These are phyloP conservation scores for Tragelaphus eurycerus DNA, from an alignment of 2,797 vertebrate genomes.

Conservation along the genomic window DNA sequence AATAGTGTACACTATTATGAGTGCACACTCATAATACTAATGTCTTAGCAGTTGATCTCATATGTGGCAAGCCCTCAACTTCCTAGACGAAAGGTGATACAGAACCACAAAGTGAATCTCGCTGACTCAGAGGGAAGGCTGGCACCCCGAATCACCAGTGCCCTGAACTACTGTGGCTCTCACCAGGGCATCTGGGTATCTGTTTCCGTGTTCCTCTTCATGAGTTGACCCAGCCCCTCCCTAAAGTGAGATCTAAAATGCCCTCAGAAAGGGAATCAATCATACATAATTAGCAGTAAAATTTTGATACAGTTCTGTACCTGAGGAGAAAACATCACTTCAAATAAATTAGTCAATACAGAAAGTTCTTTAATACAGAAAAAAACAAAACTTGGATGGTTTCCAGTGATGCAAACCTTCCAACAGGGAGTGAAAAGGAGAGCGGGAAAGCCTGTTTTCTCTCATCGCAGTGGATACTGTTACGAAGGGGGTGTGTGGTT, in stretches of 20 bases:
- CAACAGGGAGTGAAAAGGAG: neutral
- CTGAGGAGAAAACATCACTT: neutral
- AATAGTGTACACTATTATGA: neutral
- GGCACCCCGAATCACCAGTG: neutral
- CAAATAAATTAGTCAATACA: conserved; percentile 32
- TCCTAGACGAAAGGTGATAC: neutral
- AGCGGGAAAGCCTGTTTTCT: neutral
- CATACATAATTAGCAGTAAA: neutral
- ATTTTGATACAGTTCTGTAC: neutral
- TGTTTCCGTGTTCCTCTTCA: neutral
- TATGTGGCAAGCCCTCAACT: neutral
- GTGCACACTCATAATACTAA: neutral
- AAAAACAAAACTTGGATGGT: neutral
- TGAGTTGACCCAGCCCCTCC: neutral
- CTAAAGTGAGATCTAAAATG: conserved; percentile 12
- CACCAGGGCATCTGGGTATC: neutral
- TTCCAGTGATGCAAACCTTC: conserved; percentile 27
- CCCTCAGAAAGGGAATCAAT: neutral
- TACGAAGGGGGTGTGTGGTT: neutral
- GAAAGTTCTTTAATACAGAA: neutral
- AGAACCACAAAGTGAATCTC: neutral
- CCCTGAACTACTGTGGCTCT: neutral
- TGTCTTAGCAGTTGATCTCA: neutral
- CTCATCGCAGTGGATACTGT: neutral
- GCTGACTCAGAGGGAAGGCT: conserved; percentile 4